Evolutionary conservation across 2,797 vertebrate genomes (phyloP).

Genomic region (Xiphophorus birchmanni): DNA sequence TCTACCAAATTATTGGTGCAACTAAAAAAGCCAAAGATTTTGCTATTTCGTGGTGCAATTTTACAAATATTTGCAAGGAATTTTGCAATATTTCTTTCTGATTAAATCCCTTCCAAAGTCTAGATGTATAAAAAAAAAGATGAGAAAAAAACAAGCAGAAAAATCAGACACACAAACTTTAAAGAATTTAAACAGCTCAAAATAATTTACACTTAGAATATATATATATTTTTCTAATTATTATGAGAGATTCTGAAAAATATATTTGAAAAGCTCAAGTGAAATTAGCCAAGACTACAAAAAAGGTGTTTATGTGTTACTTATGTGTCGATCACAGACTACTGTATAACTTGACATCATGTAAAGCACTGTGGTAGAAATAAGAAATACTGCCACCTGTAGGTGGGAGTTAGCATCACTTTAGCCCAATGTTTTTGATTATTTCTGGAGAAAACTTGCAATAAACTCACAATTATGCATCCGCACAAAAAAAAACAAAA

Average conservation of each 20-base stretch:
- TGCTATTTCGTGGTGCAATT: neutral
- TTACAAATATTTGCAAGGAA: neutral
- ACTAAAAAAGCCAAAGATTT: neutral
- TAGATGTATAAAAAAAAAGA: neutral
- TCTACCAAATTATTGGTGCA: neutral
- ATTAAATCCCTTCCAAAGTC: neutral
- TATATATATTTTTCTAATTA: too few relatives aligned
- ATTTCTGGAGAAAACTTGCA: neutral
- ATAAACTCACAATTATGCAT: neutral
- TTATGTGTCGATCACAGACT: neutral
- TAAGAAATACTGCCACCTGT: neutral
- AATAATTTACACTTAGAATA: too few relatives aligned
- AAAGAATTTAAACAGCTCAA: neutral
- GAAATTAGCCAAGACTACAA: too few relatives aligned
- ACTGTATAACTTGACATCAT: neutral
- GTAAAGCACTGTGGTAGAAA: neutral
- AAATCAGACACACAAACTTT: neutral
- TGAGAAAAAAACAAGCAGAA: neutral
- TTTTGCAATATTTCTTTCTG: neutral
- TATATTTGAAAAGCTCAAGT: too few relatives aligned
- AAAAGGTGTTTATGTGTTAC: neutral
- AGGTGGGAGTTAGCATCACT: neutral
- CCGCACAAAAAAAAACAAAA: neutral
- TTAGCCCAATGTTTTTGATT: too few relatives aligned
- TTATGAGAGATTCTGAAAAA: too few relatives aligned